Evolutionary conservation across 2,113 vertebrate genomes (phyloP).

Genomic region (Orthonyx spaldingii): DNA sequence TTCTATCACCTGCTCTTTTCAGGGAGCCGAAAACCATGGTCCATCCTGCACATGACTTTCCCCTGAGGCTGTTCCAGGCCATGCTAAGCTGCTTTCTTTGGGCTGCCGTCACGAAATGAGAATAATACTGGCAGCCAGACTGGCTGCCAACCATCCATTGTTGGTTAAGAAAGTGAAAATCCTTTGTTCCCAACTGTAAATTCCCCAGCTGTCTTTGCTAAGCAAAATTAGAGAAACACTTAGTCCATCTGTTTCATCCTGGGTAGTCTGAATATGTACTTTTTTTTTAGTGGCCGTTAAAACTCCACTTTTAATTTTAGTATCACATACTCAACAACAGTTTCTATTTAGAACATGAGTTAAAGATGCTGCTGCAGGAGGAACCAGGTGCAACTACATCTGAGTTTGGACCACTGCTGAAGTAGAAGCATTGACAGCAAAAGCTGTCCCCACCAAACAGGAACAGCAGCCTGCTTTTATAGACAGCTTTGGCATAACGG

Average conservation of each 20-base stretch:
- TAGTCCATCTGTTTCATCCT: neutral
- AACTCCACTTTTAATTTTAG: neutral
- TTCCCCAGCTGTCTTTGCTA: neutral
- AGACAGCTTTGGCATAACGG: neutral
- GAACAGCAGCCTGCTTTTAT: neutral
- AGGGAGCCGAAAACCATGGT: neutral
- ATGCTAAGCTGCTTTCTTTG: neutral
- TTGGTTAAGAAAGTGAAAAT: slow-evolving; percentile 6
- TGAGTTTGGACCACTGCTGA: neutral
- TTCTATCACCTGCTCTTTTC: neutral
- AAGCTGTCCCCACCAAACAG: neutral
- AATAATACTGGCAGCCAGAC: neutral
- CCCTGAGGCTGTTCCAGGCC: neutral
- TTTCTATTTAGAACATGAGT: neutral
- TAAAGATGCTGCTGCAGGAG: neutral
- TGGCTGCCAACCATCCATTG: neutral
- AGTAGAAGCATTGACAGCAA: neutral
- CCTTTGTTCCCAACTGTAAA: slow-evolving; percentile 4
- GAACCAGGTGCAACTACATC: neutral
- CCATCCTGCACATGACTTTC: neutral
- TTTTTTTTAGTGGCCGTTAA: neutral
- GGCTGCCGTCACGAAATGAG: neutral
- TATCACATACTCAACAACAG: neutral
- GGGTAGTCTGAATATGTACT: neutral
- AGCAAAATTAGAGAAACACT: neutral